Evolutionary conservation across 2,113 vertebrate species (phyloP).

Genomic region (Euleptes europaea): DNA sequence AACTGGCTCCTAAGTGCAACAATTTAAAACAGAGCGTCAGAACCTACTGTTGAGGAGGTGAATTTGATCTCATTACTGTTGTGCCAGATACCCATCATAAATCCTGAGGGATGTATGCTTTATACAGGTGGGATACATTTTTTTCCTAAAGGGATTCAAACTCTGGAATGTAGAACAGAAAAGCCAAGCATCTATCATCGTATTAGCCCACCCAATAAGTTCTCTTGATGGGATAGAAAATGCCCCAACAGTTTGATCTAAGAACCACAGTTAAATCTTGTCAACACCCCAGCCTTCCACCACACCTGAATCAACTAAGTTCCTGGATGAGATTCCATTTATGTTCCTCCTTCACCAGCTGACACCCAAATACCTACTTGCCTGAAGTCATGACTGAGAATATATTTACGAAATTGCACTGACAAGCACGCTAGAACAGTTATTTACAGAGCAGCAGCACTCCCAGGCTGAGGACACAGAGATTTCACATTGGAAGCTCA

Average conservation of each 20-base stretch:
- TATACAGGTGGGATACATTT: not conserved
- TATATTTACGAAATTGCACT: not conserved
- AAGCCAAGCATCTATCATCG: not conserved
- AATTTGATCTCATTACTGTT: not conserved
- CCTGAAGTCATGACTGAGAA: conserved; percentile 13
- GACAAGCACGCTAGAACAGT: not conserved
- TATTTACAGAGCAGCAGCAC: not conserved
- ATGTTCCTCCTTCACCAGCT: not conserved
- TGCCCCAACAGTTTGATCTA: not conserved
- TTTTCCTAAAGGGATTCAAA: not conserved
- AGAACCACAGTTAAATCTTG: conserved; percentile 5
- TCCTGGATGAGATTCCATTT: conserved; percentile 2
- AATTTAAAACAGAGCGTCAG: not conserved
- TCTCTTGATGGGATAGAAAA: not conserved
- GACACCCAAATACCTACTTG: not conserved
- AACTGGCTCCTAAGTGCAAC: not conserved
- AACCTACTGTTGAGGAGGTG: not conserved
- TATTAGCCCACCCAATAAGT: conserved; percentile 2
- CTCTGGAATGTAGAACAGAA: not conserved
- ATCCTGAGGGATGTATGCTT: not conserved
- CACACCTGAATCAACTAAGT: conserved; percentile 30
- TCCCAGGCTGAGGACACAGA: not conserved
- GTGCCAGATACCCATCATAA: not conserved
- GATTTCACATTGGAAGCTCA: not conserved
- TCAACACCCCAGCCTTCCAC: conserved; percentile 3